Evolutionary conservation across 2,113 vertebrate genomes (phyloP).

Genomic region (Oenanthe oenanthe): DNA sequence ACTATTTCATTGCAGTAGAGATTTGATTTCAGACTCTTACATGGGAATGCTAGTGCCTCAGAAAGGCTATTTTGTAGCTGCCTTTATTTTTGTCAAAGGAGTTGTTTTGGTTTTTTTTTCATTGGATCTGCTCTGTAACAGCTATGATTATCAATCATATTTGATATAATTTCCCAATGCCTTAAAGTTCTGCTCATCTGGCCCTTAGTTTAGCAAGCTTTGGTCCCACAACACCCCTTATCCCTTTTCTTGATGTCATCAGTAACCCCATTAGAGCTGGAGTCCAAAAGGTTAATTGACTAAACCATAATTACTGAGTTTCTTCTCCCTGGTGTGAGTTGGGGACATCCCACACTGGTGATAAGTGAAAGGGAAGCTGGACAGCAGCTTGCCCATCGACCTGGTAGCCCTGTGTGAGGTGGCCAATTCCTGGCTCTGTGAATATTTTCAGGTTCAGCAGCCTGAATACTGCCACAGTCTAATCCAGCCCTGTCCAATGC

Average conservation of each 20-base stretch:
- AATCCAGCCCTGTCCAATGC: not conserved
- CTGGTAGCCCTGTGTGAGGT: not conserved
- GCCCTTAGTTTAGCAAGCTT: not conserved
- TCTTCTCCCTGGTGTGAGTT: not conserved
- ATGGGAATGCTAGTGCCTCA: not conserved
- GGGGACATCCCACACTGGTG: not conserved
- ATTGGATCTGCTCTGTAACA: not conserved
- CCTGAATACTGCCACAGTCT: not conserved
- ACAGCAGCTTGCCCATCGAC: not conserved
- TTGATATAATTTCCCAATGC: not conserved
- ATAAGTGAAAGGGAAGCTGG: not conserved
- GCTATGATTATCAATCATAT: not conserved
- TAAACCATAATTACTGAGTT: not conserved
- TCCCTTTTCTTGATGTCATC: not conserved
- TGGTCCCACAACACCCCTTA: not conserved
- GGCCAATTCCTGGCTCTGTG: not conserved
- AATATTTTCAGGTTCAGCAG: not conserved
- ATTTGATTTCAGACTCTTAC: conserved; percentile 2
- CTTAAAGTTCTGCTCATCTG: not conserved
- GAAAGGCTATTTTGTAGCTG: not conserved
- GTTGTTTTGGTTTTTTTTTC: not conserved
- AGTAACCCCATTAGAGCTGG: not conserved
- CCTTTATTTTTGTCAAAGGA: not conserved
- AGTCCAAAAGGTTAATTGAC: not conserved
- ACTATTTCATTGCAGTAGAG: conserved; percentile 2